These are phyloP conservation scores for Diadema setosum DNA, from an alignment of 35 echinoderm and acorn worm species.

Conservation along the genomic window DNA sequence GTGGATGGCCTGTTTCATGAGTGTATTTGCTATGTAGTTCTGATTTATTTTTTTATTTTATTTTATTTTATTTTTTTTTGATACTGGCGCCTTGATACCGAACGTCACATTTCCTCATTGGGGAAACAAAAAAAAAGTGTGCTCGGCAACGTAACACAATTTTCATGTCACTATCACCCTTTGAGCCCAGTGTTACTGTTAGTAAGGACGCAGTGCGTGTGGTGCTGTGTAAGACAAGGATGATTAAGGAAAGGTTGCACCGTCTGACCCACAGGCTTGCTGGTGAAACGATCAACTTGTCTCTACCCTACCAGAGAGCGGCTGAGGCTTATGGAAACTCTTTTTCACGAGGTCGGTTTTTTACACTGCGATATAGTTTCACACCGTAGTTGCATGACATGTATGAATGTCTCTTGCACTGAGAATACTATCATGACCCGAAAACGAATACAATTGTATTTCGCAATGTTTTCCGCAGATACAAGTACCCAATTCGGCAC, in stretches of 20 bases:
- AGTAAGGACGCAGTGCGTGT: not conserved
- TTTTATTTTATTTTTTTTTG: too few species aligned
- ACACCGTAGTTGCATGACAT: not conserved
- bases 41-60: too few species aligned
- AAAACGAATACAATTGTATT: too few species aligned
- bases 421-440: too few species aligned
- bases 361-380: not conserved
- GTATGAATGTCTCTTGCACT: too few species aligned
- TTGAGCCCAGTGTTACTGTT: not conserved
- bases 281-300: constrained; percentile 76
- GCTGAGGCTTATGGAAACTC: constrained; percentile 44
- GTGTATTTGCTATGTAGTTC: too few species aligned
- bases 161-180: not conserved
- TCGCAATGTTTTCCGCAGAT: too few species aligned
- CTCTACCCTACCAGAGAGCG: constrained; percentile 70
- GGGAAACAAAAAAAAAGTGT: too few species aligned
- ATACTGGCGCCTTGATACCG: not conserved
- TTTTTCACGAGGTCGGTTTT: constrained; percentile 25
- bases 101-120: not conserved
- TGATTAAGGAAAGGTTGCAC: not conserved
- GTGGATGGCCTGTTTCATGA: too few species aligned
- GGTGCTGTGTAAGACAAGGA: not conserved
- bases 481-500: too few species aligned
- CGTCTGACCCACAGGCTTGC: constrained; percentile 24
- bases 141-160: not conserved